These are phyloP conservation scores for Drosophila pseudotakahashii DNA, from an alignment of 2,888 invertebrate species.

Conservation along the genomic window DNA sequence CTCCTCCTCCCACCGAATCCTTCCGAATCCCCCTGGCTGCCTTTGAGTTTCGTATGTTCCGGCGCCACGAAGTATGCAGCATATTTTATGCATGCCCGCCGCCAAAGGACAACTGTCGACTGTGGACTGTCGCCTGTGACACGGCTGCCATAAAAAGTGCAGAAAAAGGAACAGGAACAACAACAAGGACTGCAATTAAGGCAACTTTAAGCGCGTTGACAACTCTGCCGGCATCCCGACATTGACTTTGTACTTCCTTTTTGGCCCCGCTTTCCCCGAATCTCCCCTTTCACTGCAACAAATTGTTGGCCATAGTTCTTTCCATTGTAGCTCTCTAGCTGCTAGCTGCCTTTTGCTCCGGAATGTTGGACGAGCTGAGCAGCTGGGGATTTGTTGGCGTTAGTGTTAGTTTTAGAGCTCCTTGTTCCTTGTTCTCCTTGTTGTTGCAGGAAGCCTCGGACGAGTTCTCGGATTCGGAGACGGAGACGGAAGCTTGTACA, in stretches of 20 bases:
- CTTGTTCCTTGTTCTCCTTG: constrained; percentile 19
- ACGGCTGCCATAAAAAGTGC: constrained; percentile 62
- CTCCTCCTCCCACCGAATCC: background rate
- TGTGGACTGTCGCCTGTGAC: constrained; percentile 53
- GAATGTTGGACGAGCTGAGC: constrained; percentile 53
- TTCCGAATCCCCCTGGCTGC: background rate
- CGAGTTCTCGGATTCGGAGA: constrained; percentile 34
- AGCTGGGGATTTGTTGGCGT: constrained; percentile 68
- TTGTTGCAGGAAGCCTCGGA: constrained; percentile 64
- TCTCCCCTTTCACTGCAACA: constrained; percentile 51
- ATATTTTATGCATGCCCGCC: constrained; percentile 80
- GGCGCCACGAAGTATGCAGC: constrained; percentile 64
- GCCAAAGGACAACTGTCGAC: constrained; percentile 44
- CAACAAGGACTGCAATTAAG: constrained; percentile 71
- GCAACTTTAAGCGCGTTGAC: constrained; percentile 75
- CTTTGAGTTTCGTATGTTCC: constrained; percentile 24
- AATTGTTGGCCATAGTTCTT: constrained; percentile 68
- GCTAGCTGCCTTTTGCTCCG: constrained; percentile 27
- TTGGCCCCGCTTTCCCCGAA: background rate
- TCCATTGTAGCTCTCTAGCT: constrained; percentile 45
- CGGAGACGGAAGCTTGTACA: constrained; percentile 75
- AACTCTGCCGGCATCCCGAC: constrained; percentile 63
- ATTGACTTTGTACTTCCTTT: constrained; percentile 65
- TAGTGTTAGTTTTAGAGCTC: constrained; percentile 38
- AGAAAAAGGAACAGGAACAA: constrained; percentile 25